These are phyloP conservation scores for Asobara japonica DNA, from an alignment of 1,140 invertebrate species.

Conservation along the genomic window DNA sequence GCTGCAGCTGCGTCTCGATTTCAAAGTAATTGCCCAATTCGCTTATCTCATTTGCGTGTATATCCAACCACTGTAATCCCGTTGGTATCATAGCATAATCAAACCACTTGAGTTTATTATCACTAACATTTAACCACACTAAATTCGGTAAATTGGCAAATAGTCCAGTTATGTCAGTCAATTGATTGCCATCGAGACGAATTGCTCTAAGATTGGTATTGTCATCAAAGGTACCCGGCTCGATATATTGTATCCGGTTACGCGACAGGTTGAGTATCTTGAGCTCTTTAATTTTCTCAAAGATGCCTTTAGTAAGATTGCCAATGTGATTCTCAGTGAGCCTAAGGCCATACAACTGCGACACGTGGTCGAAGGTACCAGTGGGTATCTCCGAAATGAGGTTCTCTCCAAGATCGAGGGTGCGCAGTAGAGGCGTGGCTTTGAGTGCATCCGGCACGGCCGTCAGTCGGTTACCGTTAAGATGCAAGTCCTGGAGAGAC, in stretches of 20 bases:
- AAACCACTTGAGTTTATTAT: conserved; percentile 88
- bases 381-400: conserved; percentile 84
- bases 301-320: conserved; percentile 85
- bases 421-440: conserved; percentile 82
- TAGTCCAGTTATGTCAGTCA: conserved; percentile 84
- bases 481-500: conserved; percentile 85
- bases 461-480: conserved; percentile 87
- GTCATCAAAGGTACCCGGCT: conserved; percentile 84
- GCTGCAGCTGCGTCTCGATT: conserved; percentile 82
- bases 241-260: conserved; percentile 87
- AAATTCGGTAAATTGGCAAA: conserved; percentile 88
- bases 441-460: conserved; percentile 85
- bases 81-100: conserved; percentile 92
- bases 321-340: conserved; percentile 89
- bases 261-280: conserved; percentile 89
- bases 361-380: conserved; percentile 82
- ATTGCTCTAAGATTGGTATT: conserved; percentile 88
- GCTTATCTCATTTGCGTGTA: conserved; percentile 86
- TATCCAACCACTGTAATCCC: conserved; percentile 88
- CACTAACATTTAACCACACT: conserved; percentile 91
- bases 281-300: conserved; percentile 83
- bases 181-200: conserved; percentile 86
- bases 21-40: conserved; percentile 92
- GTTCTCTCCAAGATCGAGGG: conserved; percentile 90
- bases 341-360: conserved; percentile 82